Percentiles rank a stretch among this genome's conserved stretches.
Conservation (phyloP, 2,797 vertebrate species). For the Pipistrellus pygmaeus region DNA sequence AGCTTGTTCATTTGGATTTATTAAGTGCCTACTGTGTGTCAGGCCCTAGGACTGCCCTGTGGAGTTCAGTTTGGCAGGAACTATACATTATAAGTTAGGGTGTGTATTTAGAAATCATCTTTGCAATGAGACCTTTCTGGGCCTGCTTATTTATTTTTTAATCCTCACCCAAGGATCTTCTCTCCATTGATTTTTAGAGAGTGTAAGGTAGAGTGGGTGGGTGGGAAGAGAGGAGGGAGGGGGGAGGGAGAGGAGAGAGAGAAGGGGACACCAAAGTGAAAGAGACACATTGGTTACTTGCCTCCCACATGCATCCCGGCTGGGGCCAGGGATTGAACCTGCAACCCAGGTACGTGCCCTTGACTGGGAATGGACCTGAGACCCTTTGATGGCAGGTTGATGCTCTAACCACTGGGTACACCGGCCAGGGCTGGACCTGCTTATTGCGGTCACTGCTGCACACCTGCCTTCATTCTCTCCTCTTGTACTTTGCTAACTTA, state of each 20-base stretch:
- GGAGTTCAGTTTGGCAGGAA: not conserved
- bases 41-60: not conserved
- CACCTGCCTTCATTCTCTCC: accelerated
- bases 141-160: not conserved
- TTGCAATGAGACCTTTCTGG: not conserved
- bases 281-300: not conserved
- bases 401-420: not conserved
- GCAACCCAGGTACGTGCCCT: not conserved
- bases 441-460: too few species aligned
- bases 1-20: accelerated
- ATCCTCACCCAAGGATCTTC: not conserved
- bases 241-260: too few species aligned
- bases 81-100: accelerated
- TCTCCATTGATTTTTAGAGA: not conserved
- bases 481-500: too few species aligned
- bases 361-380: not conserved
- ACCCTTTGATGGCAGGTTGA: not conserved
- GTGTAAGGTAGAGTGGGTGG: not conserved
- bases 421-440: not conserved
- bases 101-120: accelerated
- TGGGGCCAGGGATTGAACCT: not conserved
- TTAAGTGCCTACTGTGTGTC: not conserved
- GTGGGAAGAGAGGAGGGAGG: too few species aligned
- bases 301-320: not conserved
- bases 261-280: not conserved